Evolutionary conservation across 2,113 vertebrate genomes (phyloP), one percentile per base, ranked within the genome.

Genomic region (Planiliza haematocheilus): DNA sequence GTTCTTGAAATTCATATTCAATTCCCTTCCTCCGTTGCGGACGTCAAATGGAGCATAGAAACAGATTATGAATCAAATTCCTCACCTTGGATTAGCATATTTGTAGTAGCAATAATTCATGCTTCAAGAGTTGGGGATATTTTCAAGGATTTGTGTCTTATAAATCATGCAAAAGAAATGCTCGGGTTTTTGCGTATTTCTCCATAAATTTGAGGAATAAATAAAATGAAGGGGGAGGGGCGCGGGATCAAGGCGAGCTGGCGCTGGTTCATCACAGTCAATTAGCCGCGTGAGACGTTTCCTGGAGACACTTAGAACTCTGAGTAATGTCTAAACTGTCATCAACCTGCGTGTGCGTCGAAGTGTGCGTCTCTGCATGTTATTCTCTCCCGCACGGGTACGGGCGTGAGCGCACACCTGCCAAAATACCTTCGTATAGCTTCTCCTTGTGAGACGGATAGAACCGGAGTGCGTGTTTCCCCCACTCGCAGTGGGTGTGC

Each of bases 401-500:
- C 76, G 61, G 18, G 65, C 63, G 37, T 70, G 69, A 55, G 36
- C 71, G 62, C 77, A 78, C 84, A 86, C 79, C 77, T 85, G 84
- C 69, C 74, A 82, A 81, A 85, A 85, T 67, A 65, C 55, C 72
- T 87, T 71, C 67, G 69, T 70, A 74, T 38, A 71, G 75, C 36
- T 59, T 5, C 70, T 77, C 73, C 61, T 56, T 67, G 55, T 75
- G 84, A 81, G 81, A 73, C 16, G 46, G 70, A 70, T 66, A 69
- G 66, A 64, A 70, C 71, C 41, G 61, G 55, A 76, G 75, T 66
- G 78, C 61, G 65, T 86, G 87, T 82, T 85, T 86, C 83, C 75
- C 81, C 70, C n/a, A 24, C 81, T 79, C 84, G 1, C 85, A 55
- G 85, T 87, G 79, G 85, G 85, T 73, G 84, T 84, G 86, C 58